Base-by-base conservation (phyloP, 2,888 invertebrate species). In the Sarcophaga subvicina region DNA sequence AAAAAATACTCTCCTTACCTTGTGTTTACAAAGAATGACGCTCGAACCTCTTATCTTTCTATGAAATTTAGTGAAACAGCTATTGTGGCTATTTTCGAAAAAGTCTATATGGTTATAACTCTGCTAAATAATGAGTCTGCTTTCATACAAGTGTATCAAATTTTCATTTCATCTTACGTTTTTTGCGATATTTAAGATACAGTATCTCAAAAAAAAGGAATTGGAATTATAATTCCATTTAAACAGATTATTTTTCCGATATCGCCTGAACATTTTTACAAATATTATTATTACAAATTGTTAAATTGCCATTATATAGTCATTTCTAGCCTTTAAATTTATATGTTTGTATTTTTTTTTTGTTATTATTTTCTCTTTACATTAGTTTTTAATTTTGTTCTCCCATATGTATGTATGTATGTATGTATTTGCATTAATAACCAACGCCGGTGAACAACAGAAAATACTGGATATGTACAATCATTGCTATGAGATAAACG, bases 401-500 rank as follows among this genome's bases (percentile, higher is more conserved):
- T 47, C 64, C 27, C 64, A 75, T 85, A 59, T 67, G 70, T 69
- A 17, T 66, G 47, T 69, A 17, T 66, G 47, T 49, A 17, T 80
- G 71, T 37, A 37, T 37, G n/a, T 81, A 66, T 72, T 76, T 84
- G 78, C 80, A 84, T 75, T 78, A 79, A 25, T 81, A 87, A 87
- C 75, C 78, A 84, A 87, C 81, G 86, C 81, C 84, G 78, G 17
- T 54, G 17, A 54, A 81, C 81, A 83, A 76, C 17, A 78, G 59
- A 71, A 79, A 79, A 73, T 72, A 64, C n/a, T 37, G 22, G 78
- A 78, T 47, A 60, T 37, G 22, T 22, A 22, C 22, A 62, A 64
- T 70, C 37, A 67, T 76, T 71, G 64, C 75, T 75, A 75, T 80
- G 49, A 80, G 83, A 83, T 81, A 86, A 86, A 82, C 81, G 71